Conservation (phyloP, 2,888 invertebrate species). For the Aphodius sticticus region DNA sequence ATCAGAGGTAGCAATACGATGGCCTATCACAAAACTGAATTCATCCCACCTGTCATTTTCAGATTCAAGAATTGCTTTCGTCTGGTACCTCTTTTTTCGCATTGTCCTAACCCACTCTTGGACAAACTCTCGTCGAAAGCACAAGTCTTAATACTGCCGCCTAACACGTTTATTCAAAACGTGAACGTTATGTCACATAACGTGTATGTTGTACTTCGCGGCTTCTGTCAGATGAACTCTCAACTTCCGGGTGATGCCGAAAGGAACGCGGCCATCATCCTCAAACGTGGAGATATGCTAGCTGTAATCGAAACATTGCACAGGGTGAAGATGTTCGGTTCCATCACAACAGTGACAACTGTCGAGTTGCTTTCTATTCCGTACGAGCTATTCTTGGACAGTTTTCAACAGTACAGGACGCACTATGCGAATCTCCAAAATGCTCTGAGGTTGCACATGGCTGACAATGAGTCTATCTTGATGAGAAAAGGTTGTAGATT, state of each 20-base stretch:
- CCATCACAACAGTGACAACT: slow-evolving; percentile 32
- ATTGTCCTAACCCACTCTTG: slow-evolving; percentile 26
- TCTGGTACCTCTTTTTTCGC: slow-evolving; percentile 29
- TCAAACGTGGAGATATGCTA: slow-evolving; percentile 36
- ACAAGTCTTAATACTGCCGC: slow-evolving; percentile 35
- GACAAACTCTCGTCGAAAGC: slow-evolving; percentile 31
- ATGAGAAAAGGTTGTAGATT: slow-evolving; percentile 36
- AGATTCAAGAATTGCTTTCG: slow-evolving; percentile 32
- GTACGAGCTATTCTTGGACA: slow-evolving; percentile 33
- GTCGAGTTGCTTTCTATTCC: slow-evolving; percentile 34
- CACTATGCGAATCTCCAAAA: slow-evolving; percentile 33
- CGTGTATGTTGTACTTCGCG: slow-evolving; percentile 33
- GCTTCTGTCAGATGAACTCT: slow-evolving; percentile 36
- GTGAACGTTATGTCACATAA: slow-evolving; percentile 34
- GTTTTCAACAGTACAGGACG: slow-evolving; percentile 33
- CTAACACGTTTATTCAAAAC: slow-evolving; percentile 35
- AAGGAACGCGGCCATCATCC: slow-evolving; percentile 30
- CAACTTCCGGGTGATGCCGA: slow-evolving; percentile 36
- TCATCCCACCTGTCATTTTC: background rate
- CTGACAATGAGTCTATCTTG: slow-evolving; percentile 29
- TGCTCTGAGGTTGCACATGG: slow-evolving; percentile 34
- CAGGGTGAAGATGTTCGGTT: slow-evolving; percentile 33
- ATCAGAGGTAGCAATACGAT: slow-evolving; percentile 26
- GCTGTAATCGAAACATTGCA: slow-evolving; percentile 36
- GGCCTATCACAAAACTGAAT: background rate